Evolutionary conservation across 2,797 vertebrate genomes (phyloP).

Genomic region (Sebastolobus altivelis): DNA sequence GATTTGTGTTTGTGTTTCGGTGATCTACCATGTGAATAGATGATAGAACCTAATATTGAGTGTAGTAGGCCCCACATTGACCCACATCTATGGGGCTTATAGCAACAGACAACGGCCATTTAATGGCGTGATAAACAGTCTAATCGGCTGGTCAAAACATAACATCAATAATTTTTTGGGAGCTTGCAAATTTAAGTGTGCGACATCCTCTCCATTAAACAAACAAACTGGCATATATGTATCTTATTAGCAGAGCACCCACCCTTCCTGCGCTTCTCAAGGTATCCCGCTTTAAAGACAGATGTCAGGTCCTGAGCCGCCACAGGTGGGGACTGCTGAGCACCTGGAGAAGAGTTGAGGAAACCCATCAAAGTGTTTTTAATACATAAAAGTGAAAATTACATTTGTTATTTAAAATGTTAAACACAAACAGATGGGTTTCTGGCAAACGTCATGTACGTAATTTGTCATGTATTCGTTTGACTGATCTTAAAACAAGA

Average conservation of each 20-base stretch:
- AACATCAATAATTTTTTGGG: background rate
- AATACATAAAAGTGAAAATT: background rate
- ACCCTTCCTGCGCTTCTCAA: constrained; percentile 99
- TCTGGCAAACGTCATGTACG: background rate
- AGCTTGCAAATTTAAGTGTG: background rate
- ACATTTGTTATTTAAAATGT: background rate
- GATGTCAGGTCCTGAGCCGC: constrained; percentile 92
- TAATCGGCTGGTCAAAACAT: background rate
- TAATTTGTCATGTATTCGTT: background rate
- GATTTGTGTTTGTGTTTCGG: too few species aligned
- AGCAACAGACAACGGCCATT: too few species aligned
- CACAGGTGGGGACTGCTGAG: constrained; percentile 88
- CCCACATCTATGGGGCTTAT: too few species aligned
- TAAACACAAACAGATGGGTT: constrained; percentile 7
- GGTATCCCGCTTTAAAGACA: constrained; percentile 92
- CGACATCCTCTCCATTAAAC: background rate
- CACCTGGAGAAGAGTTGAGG: constrained; percentile 71
- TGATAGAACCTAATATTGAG: too few species aligned
- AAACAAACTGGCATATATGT: too few species aligned
- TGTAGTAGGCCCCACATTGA: too few species aligned
- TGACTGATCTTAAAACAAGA: constrained; percentile 30
- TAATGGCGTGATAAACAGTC: too few species aligned
- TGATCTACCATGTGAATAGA: too few species aligned
- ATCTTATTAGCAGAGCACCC: constrained; percentile 36
- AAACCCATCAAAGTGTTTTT: constrained; percentile 5